Evolutionary conservation across 2,113 vertebrate genomes (phyloP), one percentile per base, ranked within the genome.

Genomic region (Oreochromis aureus): DNA sequence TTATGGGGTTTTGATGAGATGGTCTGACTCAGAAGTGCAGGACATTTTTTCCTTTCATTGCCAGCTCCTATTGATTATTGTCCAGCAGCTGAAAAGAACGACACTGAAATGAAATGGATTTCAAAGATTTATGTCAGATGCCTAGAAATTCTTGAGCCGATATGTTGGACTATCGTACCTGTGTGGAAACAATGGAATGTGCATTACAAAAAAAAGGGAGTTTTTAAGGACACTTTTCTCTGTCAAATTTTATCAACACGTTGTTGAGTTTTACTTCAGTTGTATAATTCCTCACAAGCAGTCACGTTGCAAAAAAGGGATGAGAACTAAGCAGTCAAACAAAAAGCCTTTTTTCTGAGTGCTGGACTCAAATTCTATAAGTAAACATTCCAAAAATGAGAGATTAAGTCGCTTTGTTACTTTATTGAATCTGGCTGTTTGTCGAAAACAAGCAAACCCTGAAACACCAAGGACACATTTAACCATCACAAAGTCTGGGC

Each of bases 391-490:
- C 59, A 27, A 79, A 84, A 84, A 10, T 2, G 58, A 27, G 5
- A 51, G 82, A 90, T 82, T 34, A 66, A 16, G 61, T 48, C 15
- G 1, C 48, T 46, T 5, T 9, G 46, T 56, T 22, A 18, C 51
- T 78, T 79, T 16, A 84, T 3, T 39, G 15, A 19, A 11, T 66
- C n/a, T 2, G 55, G 44, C 24, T 63, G 51, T n/a, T 87, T 27
- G 56, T 6, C 9, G 30, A 79, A 53, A 54, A 30, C n/a, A 55
- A 2, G 84, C 54, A 44, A 81, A 78, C 76, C 7, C 15, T 24
- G 30, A 66, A 80, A 88, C 73, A 85, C 55, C 81, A 69, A 91
- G 81, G 83, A 85, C 81, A 13, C 61, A 3, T 71, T 69, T 41
- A 80, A 48, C 73, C 87, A 83, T 82, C 87, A 53, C 46, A 81